Conservation (phyloP, 1,140 invertebrate genomes). For the Trialeurodes vaporariorum region DNA sequence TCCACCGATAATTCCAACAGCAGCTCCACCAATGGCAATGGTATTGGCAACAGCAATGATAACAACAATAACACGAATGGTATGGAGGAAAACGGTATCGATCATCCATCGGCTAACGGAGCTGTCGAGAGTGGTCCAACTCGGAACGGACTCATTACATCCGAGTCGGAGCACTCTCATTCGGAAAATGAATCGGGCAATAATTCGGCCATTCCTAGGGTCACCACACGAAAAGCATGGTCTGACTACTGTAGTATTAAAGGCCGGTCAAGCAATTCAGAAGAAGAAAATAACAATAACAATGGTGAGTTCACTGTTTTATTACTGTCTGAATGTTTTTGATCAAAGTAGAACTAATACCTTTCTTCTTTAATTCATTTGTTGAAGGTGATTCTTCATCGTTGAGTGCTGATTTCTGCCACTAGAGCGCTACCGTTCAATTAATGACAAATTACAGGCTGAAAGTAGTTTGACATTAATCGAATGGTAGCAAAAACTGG, state of each 20-base stretch:
- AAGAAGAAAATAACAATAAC: conserved; percentile 35
- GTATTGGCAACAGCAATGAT: conserved; percentile 12
- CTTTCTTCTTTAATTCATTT: no score
- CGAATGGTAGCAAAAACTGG: no score
- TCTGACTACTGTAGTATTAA: conserved; percentile 52
- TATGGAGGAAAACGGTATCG: background rate
- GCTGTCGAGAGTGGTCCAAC: conserved; percentile 28
- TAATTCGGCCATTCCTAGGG: conserved; percentile 37
- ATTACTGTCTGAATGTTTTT: no score
- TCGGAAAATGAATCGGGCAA: conserved; percentile 36
- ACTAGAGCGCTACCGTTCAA: no score
- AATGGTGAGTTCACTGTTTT: no score
- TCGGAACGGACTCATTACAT: background rate
- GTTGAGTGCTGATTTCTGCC: no score
- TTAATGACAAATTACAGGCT: no score
- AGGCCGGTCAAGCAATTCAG: conserved; percentile 43
- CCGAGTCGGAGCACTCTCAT: conserved; percentile 23
- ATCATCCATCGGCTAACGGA: background rate
- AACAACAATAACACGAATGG: conserved; percentile 8
- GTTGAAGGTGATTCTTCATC: no score
- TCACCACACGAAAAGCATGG: conserved; percentile 61
- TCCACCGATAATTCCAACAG: conserved; percentile 7
- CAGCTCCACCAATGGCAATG: conserved; percentile 7
- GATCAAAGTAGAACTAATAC: no score
- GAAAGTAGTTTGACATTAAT: no score